Evolutionary conservation across 2,888 invertebrate genomes (phyloP).

Genomic region (Lycocerus yunnanus): DNA sequence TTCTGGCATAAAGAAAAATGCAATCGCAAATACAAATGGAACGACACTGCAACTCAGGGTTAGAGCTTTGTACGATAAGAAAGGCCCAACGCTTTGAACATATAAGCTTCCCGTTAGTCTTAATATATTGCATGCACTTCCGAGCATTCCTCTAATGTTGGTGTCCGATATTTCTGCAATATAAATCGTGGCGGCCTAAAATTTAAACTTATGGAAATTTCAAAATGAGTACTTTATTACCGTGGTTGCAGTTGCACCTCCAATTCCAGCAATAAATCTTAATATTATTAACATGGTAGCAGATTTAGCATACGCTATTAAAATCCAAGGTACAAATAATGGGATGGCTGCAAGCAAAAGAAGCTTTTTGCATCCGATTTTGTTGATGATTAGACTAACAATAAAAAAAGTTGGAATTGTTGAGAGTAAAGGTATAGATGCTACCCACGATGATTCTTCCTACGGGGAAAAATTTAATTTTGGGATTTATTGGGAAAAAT

Average conservation of each 20-base stretch:
- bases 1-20: constrained; percentile 54
- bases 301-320: constrained; percentile 38
- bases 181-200: constrained; percentile 52
- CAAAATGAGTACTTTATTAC: constrained; percentile 23
- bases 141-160: constrained; percentile 56
- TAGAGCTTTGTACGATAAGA: constrained; percentile 48
- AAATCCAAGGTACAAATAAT: constrained; percentile 59
- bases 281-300: constrained; percentile 63
- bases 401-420: constrained; percentile 61
- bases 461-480: constrained; percentile 36
- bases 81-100: constrained; percentile 51
- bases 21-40: constrained; percentile 48
- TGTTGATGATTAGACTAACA: constrained; percentile 62
- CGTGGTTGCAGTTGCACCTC: constrained; percentile 63
- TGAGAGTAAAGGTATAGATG: constrained; percentile 61
- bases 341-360: constrained; percentile 60
- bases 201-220: not conserved
- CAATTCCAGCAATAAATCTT: constrained; percentile 68
- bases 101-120: constrained; percentile 51
- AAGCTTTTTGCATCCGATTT: constrained; percentile 61
- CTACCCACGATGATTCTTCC: constrained; percentile 62
- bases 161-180: constrained; percentile 61
- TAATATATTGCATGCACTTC: constrained; percentile 48
- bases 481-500: not conserved
- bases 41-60: constrained; percentile 46